Base-by-base conservation (phyloP, 2,888 invertebrate genomes). In the Sphinx pinastri region DNA sequence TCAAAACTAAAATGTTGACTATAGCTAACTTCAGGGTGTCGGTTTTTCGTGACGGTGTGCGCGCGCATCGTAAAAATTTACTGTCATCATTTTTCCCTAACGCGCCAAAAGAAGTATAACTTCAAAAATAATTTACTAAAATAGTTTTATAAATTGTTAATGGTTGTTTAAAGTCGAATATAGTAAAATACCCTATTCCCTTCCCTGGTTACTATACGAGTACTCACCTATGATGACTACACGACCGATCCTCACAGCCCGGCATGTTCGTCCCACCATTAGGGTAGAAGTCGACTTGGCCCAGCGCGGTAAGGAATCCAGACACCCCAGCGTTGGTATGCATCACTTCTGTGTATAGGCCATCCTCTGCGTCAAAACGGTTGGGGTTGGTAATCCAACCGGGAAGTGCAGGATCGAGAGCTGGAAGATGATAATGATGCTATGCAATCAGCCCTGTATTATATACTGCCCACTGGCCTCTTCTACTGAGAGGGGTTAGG, bases 211-310 rank as follows among this genome's bases (percentile, higher is more conserved):
- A 52, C 12, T 69, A n/a, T 5, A 57, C 13, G 2, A 2, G 31
- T n/a, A 31, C 59, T 71, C 54, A 87, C 88, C 86, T 82, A 0
- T 74, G 71, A 73, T 87, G 87, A 57, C 83, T 81, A 16, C 86
- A 87, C 0, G 74, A 75, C 0, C 74, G 74, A 0, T 72, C 72
- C 5, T 66, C 13, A 49, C 86, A 87, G 0, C 87, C 87, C 0
- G 86, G 82, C 87, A 85, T 85, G 45, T 69, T 68, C 0, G 73
- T 49, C 0, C 87, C 87, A 0, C 86, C 86, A 57, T 87, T 87
- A 6, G 88, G 88, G n/a, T 88, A 88, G 74, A 88, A 86, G 76
- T 87, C 87, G 0, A 72, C 84, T 0, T 85, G 74, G 0, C 80
- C 88, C 10, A 88, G 69, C 0, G 81, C 66, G 0, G 68, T 25